These are phyloP conservation scores for Caracal caracal DNA, from an alignment of 2,113 vertebrate species.

Conservation along the genomic window DNA sequence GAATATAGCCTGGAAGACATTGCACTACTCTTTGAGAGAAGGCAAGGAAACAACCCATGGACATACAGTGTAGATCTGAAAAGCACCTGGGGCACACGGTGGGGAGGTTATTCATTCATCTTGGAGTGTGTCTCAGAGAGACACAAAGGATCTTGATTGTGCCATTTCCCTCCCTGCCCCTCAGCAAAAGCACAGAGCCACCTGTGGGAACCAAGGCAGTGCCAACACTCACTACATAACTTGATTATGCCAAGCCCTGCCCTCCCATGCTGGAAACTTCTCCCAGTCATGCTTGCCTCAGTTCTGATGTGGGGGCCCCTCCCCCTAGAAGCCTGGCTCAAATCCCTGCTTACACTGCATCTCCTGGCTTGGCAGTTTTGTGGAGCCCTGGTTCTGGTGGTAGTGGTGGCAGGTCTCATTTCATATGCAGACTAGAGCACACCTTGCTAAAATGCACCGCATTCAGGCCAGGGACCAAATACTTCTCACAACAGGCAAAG, in stretches of 20 bases:
- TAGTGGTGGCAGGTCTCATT: not conserved
- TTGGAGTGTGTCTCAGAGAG: not conserved
- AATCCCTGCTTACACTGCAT: not conserved
- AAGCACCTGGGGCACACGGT: not conserved
- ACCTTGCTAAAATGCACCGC: not conserved
- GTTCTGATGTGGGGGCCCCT: not conserved
- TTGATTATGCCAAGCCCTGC: not conserved
- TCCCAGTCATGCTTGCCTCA: not conserved
- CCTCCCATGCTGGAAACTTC: not conserved
- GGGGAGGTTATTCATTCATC: not conserved
- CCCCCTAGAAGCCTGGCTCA: not conserved
- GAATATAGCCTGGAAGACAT: not conserved
- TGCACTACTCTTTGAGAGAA: not conserved
- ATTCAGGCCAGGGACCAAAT: not conserved
- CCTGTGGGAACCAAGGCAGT: not conserved
- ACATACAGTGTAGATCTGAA: not conserved
- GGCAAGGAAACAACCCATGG: not conserved
- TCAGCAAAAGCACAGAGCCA: not conserved
- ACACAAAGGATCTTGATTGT: not conserved
- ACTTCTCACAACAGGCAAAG: not conserved
- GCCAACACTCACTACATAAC: not conserved
- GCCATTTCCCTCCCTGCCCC: not conserved
- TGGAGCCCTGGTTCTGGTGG: not conserved
- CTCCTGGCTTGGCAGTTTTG: not conserved
- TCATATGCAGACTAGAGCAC: not conserved